Conservation (phyloP, 2,113 vertebrate genomes). For the Larimichthys crocea region DNA sequence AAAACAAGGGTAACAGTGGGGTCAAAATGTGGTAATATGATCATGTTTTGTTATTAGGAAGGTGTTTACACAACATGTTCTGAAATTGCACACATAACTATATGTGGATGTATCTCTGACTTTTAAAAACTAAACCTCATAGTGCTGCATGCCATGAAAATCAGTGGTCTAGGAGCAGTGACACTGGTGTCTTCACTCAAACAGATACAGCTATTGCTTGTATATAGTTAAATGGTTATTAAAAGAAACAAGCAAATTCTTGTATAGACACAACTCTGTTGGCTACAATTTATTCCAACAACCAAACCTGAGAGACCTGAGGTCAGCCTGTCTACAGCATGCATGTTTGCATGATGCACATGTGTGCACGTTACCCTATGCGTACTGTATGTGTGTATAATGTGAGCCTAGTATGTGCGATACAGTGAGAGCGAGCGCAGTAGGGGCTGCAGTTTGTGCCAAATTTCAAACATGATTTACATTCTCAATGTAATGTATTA, state of each 20-base stretch:
- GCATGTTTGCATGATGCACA: constrained; percentile 22
- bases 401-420: constrained; percentile 54
- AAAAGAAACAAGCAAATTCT: too few species aligned
- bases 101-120: too few species aligned
- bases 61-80: not conserved
- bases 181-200: not conserved
- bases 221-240: not conserved
- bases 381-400: constrained; percentile 33
- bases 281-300: constrained; percentile 60
- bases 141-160: too few species aligned
- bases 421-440: constrained; percentile 53
- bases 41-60: not conserved
- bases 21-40: not conserved
- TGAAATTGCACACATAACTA: too few species aligned
- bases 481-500: constrained; percentile 99
- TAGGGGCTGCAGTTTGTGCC: constrained; percentile 81
- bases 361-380: constrained; percentile 37
- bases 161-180: not conserved
- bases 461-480: constrained; percentile 97
- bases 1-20: not conserved
- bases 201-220: not conserved
- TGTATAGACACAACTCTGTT: constrained; percentile 32
- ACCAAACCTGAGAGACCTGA: constrained; percentile 80
- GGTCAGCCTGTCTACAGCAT: constrained; percentile 54
- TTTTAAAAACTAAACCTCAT: not conserved